Base-by-base conservation (phyloP, 2,113 vertebrate genomes). In the Cryptomyrus ogoouensis region DNA sequence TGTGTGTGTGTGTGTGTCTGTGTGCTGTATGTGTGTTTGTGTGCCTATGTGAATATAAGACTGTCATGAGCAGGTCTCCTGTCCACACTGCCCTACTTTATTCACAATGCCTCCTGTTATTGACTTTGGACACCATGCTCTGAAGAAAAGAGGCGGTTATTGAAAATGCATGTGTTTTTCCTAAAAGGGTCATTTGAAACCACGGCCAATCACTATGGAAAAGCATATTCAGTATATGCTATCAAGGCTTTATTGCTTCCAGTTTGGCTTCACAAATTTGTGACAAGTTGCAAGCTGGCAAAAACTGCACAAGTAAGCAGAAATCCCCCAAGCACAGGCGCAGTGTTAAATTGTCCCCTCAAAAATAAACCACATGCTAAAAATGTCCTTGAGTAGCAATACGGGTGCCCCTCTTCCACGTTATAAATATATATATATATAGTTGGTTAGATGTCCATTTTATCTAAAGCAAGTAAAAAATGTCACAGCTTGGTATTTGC, bases 391-490 rank as follows among this genome's bases (percentile, higher is more conserved):
- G 74, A 42, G 74, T 19, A 39, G 74, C 31, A 42, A 39, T 19
- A 42, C 5, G 13, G 5, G 74, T 77, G 74, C 17, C 35, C 35
- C 66, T 35, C 74, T 77, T 77, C 35, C 35, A 77, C 17, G 74
- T 77, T 19, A 42, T 6, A 77, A 6, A 56, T 42, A 39, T 17
- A 77, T 42, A 77, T 42, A 35, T 77, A 31, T n/a, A 24, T 70
- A 70, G 9, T 66, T 27, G n/a, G 2, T 17, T 77, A 77, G 31
- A 17, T 77, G 70, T 5, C 6, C 27, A 39, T 77, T 77, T 77
- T 39, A 77, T 77, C 70, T 80, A 80, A 42, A 80, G 74, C 74
- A 80, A 80, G 35, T 80, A 80, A 80, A 80, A 80, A 42, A 80
- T 77, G 35, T 39, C 35, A 77, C 13, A 77, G 70, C 35, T 80